These are phyloP conservation scores for Choristoneura fumiferana DNA, from an alignment of 1,140 invertebrate genomes.

Conservation along the genomic window DNA sequence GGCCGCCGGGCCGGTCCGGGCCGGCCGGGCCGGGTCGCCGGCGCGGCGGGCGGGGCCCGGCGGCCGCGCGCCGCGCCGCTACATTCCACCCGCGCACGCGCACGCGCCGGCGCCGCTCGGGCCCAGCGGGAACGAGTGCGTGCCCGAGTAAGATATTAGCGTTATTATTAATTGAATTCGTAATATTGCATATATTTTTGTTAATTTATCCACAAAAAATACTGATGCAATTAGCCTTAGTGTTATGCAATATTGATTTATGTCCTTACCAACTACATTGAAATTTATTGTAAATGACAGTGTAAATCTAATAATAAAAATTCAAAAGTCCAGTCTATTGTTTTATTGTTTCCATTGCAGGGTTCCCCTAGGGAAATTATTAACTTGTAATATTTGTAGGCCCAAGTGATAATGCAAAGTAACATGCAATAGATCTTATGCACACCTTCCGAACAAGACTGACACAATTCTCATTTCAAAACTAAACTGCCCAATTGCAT, in stretches of 20 bases:
- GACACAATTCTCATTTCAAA: too few species aligned
- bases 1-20: not conserved
- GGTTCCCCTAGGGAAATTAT: too few species aligned
- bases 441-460: too few species aligned
- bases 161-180: conserved; percentile 76
- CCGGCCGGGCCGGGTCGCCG: conserved; percentile 22
- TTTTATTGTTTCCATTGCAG: conserved; percentile 30
- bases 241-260: conserved; percentile 78
- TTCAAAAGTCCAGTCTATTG: conserved; percentile 64
- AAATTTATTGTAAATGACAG: conserved; percentile 79
- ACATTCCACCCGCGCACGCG: conserved; percentile 19
- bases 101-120: not conserved
- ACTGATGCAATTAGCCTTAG: conserved; percentile 77
- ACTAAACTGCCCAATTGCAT: too few species aligned
- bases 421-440: too few species aligned
- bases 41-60: conserved; percentile 9
- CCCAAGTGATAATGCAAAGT: not conserved
- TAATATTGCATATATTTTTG: conserved; percentile 76
- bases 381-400: not conserved
- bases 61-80: not conserved
- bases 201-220: conserved; percentile 75
- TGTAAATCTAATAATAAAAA: conserved; percentile 78
- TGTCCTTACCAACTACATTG: conserved; percentile 76
- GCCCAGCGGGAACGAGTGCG: conserved; percentile 45
- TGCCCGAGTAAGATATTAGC: conserved; percentile 77